Conservation (phyloP, 2,113 vertebrate genomes). For the Chinchilla lanigera region DNA sequence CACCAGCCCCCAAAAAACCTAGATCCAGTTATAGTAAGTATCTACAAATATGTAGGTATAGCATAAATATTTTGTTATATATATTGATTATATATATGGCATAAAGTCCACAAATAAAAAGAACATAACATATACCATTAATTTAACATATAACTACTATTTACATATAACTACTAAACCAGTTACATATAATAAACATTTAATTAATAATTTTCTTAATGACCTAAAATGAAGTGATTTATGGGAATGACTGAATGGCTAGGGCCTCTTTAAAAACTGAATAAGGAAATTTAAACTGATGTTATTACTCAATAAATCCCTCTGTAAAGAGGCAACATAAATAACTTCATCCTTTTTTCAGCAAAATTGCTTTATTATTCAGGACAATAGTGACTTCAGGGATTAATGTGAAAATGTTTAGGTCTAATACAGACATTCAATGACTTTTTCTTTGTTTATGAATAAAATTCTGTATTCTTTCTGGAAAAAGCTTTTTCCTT, state of each 20-base stretch:
- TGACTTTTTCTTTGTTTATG: neutral
- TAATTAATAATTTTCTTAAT: constrained; percentile 66
- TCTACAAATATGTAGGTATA: neutral
- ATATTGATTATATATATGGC: neutral
- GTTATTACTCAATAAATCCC: constrained; percentile 58
- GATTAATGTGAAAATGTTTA: neutral
- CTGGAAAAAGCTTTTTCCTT: neutral
- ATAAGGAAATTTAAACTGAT: constrained; percentile 51
- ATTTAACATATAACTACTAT: constrained; percentile 23
- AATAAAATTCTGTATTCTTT: neutral
- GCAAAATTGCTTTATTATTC: neutral
- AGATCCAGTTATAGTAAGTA: neutral
- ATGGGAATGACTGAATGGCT: neutral
- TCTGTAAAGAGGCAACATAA: constrained; percentile 51
- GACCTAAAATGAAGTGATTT: constrained; percentile 59
- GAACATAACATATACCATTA: constrained; percentile 12
- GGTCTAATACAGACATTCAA: neutral
- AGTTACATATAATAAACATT: constrained; percentile 46
- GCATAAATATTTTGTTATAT: constrained; percentile 28
- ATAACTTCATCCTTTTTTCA: constrained; percentile 30
- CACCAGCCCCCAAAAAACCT: neutral
- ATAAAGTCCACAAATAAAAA: constrained; percentile 22
- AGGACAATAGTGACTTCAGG: neutral
- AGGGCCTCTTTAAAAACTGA: constrained; percentile 34
- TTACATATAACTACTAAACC: neutral